phyloP scores from a whole-genome alignment of 2,113 vertebrate species.

The Leptocoma aspasia region DNA sequence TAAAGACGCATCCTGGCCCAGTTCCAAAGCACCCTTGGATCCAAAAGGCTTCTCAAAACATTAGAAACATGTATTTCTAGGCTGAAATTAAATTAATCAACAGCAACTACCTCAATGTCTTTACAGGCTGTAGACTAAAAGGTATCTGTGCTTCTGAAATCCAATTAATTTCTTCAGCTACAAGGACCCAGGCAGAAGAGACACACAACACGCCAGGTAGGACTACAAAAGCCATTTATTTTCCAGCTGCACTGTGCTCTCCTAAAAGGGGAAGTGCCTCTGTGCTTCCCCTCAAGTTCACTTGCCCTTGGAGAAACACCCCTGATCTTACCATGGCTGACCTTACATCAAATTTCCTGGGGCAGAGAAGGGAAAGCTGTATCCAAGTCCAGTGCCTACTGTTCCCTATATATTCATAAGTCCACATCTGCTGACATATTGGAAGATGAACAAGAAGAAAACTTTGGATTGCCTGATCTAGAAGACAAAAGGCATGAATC shows the following conservation, averaged over 20 bases:
- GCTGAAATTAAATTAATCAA: background rate
- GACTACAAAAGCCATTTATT: background rate
- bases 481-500: background rate
- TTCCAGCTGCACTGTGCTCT: background rate
- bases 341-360: background rate
- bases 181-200: background rate
- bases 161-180: background rate
- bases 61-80: background rate
- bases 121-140: background rate
- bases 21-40: background rate
- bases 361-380: background rate
- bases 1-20: background rate
- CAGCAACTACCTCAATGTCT: background rate
- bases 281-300: background rate
- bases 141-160: background rate
- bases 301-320: background rate
- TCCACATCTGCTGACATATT: background rate
- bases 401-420: background rate
- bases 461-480: background rate
- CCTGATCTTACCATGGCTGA: fast-evolving
- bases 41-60: background rate
- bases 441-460: background rate
- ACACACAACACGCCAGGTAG: background rate
- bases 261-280: background rate
- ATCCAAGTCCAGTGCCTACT: background rate